Evolutionary conservation across 2,888 invertebrate genomes (phyloP), one percentile per base, ranked within the genome.

Genomic region (Euspilapteryx auroguttella): DNA sequence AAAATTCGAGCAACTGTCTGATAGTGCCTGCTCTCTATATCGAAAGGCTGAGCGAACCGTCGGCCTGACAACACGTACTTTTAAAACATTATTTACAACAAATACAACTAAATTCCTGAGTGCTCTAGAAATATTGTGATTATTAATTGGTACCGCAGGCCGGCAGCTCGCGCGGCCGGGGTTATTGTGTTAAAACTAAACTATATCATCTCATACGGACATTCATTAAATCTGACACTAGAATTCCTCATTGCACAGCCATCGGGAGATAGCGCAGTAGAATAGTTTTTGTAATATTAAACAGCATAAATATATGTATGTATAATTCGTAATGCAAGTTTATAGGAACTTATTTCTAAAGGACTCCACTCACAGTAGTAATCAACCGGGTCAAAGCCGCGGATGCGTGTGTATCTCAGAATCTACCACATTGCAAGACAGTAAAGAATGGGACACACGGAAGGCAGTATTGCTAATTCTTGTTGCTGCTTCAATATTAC

Each of bases 401-500:
- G n/a, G n/a, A n/a, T 64, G 66, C 68, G 69, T 68, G 69, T 68
- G 61, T 63, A 64, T 51, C 62, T 65, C 64, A 12, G 10, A 22
- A 54, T 44, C 52, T 38, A 58, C 62, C 61, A 63, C 53, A 55
- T 51, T 48, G 48, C 12, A 28, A 56, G 52, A 39, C n/a, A 57
- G 55, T 55, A 61, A 53, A 65, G 55, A 59, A 58, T 50, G 62
- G 61, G 68, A 64, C 62, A 69, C 69, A 68, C 64, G 68, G 58
- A 68, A 66, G 62, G 69, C 65, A 52, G 47, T 55, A 56, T 55
- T 55, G 63, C 61, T 6, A 17, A 62, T 62, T 64, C 54, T 56
- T 55, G 56, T 64, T 58, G 73, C 75, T 66, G 71, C 71, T 75
- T 71, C 47, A 73, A 73, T 73, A 73, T 73, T 73, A 73, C 75